phyloP scores from a whole-genome alignment of 64 coral and sea anemone genomes.

The Pocillopora verrucosa region DNA sequence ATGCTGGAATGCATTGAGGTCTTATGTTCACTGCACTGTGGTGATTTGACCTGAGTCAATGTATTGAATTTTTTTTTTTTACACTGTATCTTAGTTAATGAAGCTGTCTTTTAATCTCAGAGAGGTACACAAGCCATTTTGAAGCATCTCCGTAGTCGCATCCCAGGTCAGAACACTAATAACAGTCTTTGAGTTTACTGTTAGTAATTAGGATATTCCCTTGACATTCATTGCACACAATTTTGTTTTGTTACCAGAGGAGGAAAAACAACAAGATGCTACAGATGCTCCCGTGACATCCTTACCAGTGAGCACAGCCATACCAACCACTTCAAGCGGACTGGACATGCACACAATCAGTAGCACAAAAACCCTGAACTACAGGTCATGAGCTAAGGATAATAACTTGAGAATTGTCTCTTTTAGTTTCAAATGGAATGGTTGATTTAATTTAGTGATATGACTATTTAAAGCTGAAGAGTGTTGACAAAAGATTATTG shows the following conservation, averaged over 20 bases:
- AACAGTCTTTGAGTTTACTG: not conserved
- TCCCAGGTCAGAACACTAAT: constrained; percentile 62
- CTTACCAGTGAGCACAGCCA: constrained; percentile 15
- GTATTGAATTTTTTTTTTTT: not conserved
- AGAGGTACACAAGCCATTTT: constrained; percentile 91
- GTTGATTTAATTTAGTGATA: no score
- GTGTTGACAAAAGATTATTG: no score
- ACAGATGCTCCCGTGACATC: constrained; percentile 51
- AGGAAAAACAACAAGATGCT: constrained; percentile 32
- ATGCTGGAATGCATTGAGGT: no score
- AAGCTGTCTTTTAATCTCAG: constrained; percentile 25
- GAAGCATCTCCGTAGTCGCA: constrained; percentile 84
- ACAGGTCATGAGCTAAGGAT: constrained; percentile 41
- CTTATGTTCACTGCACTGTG: no score
- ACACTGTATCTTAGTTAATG: not conserved
- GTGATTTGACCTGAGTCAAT: no score
- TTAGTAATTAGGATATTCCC: not conserved
- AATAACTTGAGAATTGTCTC: not conserved
- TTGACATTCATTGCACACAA: not conserved
- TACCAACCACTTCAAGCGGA: constrained; percentile 58
- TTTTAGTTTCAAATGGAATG: no score
- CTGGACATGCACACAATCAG: constrained; percentile 69
- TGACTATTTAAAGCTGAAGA: no score
- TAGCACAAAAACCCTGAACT: constrained; percentile 81
- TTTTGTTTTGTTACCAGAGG: constrained; percentile 6